phyloP scores from a whole-genome alignment of 2,888 invertebrate species.

The Agrotis exclamationis region DNA sequence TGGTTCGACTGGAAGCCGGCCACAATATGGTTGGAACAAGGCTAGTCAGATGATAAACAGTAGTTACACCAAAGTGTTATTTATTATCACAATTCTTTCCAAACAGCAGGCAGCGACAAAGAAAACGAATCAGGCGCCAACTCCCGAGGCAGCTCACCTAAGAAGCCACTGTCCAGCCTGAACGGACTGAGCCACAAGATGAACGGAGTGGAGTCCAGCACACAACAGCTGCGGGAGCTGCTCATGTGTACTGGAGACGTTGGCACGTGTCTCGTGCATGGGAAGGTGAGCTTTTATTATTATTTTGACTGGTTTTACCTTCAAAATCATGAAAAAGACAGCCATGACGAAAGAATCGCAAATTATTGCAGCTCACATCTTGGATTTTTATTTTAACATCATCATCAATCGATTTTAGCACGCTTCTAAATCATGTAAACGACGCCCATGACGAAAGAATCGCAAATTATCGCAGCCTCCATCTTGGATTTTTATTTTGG shows the following conservation, averaged over 20 bases:
- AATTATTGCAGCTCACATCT: too few species aligned
- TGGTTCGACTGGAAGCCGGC: too few species aligned
- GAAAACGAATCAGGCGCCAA: constrained; percentile 91
- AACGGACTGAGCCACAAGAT: constrained; percentile 80
- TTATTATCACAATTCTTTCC: constrained; percentile 2
- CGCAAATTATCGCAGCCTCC: neutral
- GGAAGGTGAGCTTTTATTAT: constrained; percentile 74
- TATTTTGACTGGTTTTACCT: too few species aligned
- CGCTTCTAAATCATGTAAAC: neutral
- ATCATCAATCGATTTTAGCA: neutral
- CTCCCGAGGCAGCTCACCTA: constrained; percentile 83
- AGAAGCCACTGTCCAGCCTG: constrained; percentile 82
- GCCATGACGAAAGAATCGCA: too few species aligned
- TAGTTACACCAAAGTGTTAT: neutral
- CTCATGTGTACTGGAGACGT: constrained; percentile 94
- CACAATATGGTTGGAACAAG: too few species aligned
- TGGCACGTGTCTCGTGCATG: constrained; percentile 94
- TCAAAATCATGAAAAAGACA: too few species aligned
- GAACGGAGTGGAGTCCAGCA: constrained; percentile 75
- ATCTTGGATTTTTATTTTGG: neutral
- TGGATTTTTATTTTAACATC: too few species aligned
- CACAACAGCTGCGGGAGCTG: constrained; percentile 86
- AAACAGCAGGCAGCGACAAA: constrained; percentile 92
- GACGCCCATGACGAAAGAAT: neutral
- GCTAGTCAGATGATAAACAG: too few species aligned